Conservation (phyloP, 1,140 invertebrate genomes). For the Planococcus citri region DNA sequence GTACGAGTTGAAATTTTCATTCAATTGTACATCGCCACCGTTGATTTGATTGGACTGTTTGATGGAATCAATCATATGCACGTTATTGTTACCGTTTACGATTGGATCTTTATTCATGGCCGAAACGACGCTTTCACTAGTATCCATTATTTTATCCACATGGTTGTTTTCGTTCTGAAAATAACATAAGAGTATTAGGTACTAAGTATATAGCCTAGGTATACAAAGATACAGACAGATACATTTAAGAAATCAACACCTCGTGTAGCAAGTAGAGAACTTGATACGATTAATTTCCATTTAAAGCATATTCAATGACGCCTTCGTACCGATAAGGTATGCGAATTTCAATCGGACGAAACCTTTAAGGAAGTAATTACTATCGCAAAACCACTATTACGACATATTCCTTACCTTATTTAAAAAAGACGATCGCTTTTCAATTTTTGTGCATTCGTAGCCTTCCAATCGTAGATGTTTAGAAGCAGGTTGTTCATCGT, state of each 20-base stretch:
- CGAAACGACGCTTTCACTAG: background rate
- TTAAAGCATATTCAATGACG: background rate
- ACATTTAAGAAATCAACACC: background rate
- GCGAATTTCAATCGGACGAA: background rate
- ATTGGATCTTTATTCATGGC: background rate
- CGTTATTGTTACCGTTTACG: background rate
- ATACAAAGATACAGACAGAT: background rate
- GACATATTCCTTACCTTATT: background rate
- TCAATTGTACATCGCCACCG: background rate
- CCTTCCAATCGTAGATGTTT: conserved; percentile 1
- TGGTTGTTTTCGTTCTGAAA: background rate
- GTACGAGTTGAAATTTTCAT: background rate
- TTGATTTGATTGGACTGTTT: background rate
- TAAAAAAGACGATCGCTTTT: background rate
- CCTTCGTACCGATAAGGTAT: background rate
- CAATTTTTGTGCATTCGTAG: background rate
- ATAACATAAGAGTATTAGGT: no score
- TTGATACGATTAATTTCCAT: background rate
- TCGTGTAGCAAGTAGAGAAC: background rate
- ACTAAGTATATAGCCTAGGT: no score
- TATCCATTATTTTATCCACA: conserved; percentile 9
- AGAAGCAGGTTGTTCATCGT: conserved; percentile 9
- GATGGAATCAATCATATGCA: background rate
- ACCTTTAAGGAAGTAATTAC: background rate
- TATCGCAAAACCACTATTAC: background rate